Conservation (phyloP, 2,113 vertebrate genomes). For the Tragulus kanchil region DNA sequence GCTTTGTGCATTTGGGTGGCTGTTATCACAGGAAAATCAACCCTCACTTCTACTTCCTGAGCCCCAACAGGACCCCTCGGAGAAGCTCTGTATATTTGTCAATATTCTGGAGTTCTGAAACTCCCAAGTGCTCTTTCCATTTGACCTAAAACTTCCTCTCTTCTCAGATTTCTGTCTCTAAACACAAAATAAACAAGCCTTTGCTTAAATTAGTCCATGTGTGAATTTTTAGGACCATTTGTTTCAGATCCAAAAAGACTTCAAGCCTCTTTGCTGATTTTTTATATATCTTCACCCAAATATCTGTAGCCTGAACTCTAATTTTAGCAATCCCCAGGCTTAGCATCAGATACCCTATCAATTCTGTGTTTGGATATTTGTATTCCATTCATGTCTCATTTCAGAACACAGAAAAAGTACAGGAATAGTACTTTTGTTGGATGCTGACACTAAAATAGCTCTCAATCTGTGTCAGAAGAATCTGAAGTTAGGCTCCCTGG, state of each 20-base stretch:
- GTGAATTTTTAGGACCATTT: slow-evolving; percentile 55
- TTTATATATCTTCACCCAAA: not conserved
- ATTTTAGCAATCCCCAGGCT: not conserved
- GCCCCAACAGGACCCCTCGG: not conserved
- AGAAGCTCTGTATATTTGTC: slow-evolving; percentile 4
- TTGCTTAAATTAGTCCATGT: slow-evolving; percentile 63
- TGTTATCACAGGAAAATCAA: not conserved
- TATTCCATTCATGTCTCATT: not conserved
- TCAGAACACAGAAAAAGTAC: not conserved
- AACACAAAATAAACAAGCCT: slow-evolving; percentile 55
- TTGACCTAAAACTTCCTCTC: slow-evolving; percentile 71
- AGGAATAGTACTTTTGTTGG: not conserved
- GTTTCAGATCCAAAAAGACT: slow-evolving; percentile 39
- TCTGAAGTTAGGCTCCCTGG: not conserved
- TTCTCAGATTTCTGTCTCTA: slow-evolving; percentile 60
- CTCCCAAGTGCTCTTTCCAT: not conserved
- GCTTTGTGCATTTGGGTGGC: not conserved
- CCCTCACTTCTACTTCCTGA: not conserved
- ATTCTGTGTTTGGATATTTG: not conserved
- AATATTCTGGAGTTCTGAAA: slow-evolving; percentile 46
- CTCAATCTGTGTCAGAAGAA: not conserved
- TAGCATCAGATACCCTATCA: not conserved
- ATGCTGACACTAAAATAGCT: not conserved
- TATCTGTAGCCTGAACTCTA: not conserved
- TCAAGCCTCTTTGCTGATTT: slow-evolving; percentile 27